Conservation (phyloP, 2,888 invertebrate genomes). For the Drosophila nr. perissopoda region DNA sequence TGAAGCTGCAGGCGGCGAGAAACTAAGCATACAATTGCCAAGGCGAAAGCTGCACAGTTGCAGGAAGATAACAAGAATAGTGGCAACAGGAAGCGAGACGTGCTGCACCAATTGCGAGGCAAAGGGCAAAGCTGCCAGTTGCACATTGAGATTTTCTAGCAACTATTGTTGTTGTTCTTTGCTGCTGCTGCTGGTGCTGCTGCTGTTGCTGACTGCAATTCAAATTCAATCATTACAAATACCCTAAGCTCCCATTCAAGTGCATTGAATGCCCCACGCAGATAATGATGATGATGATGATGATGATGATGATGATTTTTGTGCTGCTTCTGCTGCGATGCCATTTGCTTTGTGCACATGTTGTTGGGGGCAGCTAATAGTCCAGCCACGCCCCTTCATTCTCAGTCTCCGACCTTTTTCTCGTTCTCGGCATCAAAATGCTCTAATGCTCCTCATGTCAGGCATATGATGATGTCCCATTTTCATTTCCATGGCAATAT, state of each 20-base stretch:
- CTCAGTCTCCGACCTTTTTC: background rate
- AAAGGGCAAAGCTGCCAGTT: slow-evolving; percentile 33
- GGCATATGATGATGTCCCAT: slow-evolving; percentile 5
- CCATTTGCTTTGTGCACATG: slow-evolving; percentile 44
- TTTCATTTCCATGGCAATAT: slow-evolving; percentile 38
- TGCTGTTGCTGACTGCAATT: slow-evolving; percentile 57
- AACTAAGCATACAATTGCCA: slow-evolving; percentile 45
- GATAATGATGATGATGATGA: slow-evolving; percentile 23
- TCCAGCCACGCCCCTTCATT: slow-evolving; percentile 17
- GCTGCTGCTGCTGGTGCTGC: slow-evolving; percentile 11
- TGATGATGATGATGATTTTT: slow-evolving; percentile 23
- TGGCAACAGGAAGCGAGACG: slow-evolving; percentile 14
- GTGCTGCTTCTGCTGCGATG: slow-evolving; percentile 27
- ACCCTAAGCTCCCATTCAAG: slow-evolving; percentile 65
- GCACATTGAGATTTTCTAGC: slow-evolving; percentile 42
- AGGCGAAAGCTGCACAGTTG: slow-evolving; percentile 35
- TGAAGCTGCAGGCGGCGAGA: slow-evolving; percentile 44
- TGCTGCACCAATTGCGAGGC: background rate
- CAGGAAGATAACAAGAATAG: slow-evolving; percentile 30
- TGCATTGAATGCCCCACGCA: slow-evolving; percentile 36
- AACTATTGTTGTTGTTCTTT: slow-evolving; percentile 17
- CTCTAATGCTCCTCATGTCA: slow-evolving; percentile 2
- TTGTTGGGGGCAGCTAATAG: slow-evolving; percentile 57
- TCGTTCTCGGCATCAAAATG: slow-evolving; percentile 26
- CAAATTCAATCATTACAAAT: slow-evolving; percentile 76